phyloP scores from a whole-genome alignment of 2,113 vertebrate species.

The Myotis yumanensis region DNA sequence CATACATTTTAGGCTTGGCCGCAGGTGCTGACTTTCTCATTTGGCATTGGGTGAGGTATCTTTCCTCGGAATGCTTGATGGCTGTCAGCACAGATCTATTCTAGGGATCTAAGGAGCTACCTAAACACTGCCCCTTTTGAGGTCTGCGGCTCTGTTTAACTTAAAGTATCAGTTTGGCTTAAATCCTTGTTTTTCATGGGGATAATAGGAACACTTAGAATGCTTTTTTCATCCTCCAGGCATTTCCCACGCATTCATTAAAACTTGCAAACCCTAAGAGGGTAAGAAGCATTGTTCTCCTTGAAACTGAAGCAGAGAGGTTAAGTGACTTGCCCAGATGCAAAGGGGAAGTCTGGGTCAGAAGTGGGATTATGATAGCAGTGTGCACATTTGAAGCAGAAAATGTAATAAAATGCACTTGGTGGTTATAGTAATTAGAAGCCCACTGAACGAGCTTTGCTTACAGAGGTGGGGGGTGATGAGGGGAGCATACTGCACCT shows the following conservation, averaged over 20 bases:
- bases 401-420: slow-evolving; percentile 9
- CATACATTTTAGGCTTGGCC: neutral
- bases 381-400: neutral
- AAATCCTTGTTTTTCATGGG: slow-evolving; percentile 36
- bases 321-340: slow-evolving; percentile 46
- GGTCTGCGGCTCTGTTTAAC: slow-evolving; percentile 25
- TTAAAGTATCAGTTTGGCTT: slow-evolving; percentile 57
- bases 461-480: neutral
- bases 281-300: slow-evolving; percentile 42
- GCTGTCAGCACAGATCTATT: neutral
- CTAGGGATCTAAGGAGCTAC: neutral
- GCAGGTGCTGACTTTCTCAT: neutral
- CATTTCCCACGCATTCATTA: slow-evolving; percentile 64
- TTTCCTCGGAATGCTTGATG: slow-evolving; percentile 37
- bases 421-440: neutral
- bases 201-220: slow-evolving; percentile 65
- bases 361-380: neutral
- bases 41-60: neutral
- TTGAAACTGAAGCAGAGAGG: slow-evolving; percentile 54
- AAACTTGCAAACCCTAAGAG: slow-evolving; percentile 17
- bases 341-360: slow-evolving; percentile 26
- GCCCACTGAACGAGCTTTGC: neutral
- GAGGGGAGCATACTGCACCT: neutral
- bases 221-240: slow-evolving; percentile 53
- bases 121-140: slow-evolving; percentile 15